These are phyloP conservation scores for Cotesia vestalis DNA, from an alignment of 1,140 invertebrate species.

Conservation along the genomic window DNA sequence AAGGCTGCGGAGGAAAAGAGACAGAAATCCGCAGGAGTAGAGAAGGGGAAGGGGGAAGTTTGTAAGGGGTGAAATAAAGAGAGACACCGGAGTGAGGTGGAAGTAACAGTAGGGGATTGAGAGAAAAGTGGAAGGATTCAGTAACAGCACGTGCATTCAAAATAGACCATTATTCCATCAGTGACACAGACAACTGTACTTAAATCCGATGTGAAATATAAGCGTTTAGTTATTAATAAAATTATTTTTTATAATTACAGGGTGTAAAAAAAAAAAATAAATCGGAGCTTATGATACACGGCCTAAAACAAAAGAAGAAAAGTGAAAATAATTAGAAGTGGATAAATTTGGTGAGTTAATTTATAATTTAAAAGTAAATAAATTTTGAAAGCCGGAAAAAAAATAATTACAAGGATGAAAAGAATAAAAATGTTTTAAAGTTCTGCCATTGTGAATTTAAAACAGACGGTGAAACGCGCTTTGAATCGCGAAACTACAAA, in stretches of 20 bases:
- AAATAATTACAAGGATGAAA: conserved; percentile 37
- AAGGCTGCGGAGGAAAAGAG: conserved; percentile 32
- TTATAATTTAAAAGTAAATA: no score
- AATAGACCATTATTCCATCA: conserved; percentile 65
- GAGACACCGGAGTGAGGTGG: conserved; percentile 26
- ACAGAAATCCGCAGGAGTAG: no score
- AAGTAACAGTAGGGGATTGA: no score
- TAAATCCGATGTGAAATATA: conserved; percentile 32
- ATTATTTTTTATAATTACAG: no score
- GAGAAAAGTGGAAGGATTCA: conserved; percentile 29
- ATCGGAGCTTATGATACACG: no score
- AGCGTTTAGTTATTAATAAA: neutral
- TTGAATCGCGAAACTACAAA: conserved; percentile 51
- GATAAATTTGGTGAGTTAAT: no score
- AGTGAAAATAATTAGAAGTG: no score
- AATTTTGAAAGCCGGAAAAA: conserved; percentile 8
- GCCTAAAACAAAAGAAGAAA: no score
- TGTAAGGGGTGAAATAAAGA: conserved; percentile 30
- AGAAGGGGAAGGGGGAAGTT: no score
- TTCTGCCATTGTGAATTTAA: conserved; percentile 62
- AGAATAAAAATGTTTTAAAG: conserved; percentile 59
- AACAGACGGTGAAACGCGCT: conserved; percentile 59
- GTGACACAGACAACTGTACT: conserved; percentile 60
- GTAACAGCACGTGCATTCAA: conserved; percentile 61
- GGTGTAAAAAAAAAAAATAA: no score